A percentile compares a stretch with the other conserved stretches of the same genome.
These are phyloP conservation scores for Habroteleia sp. DNA, from an alignment of 2,888 invertebrate species.

Conservation along the genomic window DNA sequence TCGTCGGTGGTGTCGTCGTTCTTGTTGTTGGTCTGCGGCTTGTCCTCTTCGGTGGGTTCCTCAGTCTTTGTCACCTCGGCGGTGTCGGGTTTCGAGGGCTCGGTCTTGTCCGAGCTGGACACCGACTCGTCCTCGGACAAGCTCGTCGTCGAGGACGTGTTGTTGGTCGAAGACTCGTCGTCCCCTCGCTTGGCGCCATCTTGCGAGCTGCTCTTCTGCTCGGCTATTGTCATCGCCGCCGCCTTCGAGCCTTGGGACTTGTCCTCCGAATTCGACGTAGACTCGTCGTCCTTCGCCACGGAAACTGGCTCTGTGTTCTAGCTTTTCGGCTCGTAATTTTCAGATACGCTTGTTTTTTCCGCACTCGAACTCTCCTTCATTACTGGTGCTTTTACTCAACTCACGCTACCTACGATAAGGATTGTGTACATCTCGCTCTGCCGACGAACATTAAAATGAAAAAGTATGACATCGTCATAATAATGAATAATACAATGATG, in stretches of 20 bases:
- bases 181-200: constrained; percentile 69
- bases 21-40: constrained; percentile 52
- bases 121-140: constrained; percentile 79
- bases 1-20: constrained; percentile 81
- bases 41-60: constrained; percentile 11
- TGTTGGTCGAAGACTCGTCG: constrained; percentile 63
- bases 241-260: constrained; percentile 32
- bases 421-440: too few relatives aligned
- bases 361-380: too few relatives aligned
- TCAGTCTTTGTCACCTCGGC: constrained; percentile 18
- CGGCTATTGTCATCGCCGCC: constrained; percentile 58
- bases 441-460: too few relatives aligned
- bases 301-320: too few relatives aligned
- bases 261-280: constrained; percentile 32
- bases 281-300: constrained; percentile 10
- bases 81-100: constrained; percentile 70
- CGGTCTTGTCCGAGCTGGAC: constrained; percentile 77
- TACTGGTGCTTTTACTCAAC: too few relatives aligned
- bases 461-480: too few relatives aligned
- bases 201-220: constrained; percentile 63
- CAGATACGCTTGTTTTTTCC: too few relatives aligned
- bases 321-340: too few relatives aligned
- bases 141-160: constrained; percentile 72
- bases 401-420: too few relatives aligned
- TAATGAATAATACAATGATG: too few relatives aligned